Evolutionary conservation across 2,113 vertebrate species (phyloP).

Genomic region (Rafetus swinhoei): DNA sequence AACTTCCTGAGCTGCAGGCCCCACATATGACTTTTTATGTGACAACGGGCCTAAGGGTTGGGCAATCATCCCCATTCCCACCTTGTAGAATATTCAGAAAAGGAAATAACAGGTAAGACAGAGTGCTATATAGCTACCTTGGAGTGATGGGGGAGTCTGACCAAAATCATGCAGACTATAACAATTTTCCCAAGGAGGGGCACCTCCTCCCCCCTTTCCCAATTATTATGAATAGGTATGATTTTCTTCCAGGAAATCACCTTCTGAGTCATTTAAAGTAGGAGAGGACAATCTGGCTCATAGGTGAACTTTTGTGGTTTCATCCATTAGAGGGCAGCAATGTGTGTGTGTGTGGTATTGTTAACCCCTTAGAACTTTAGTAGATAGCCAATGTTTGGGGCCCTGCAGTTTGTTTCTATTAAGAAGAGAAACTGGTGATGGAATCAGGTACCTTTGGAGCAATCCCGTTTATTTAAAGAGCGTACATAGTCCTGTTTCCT

Average conservation of each 20-base stretch:
- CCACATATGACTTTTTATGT: no score
- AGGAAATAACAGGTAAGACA: background rate
- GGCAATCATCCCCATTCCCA: background rate
- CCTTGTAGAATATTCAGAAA: background rate
- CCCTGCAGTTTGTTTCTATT: background rate
- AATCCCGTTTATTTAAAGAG: background rate
- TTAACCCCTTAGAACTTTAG: background rate
- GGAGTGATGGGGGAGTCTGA: background rate
- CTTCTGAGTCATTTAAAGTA: background rate
- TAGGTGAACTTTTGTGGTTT: background rate
- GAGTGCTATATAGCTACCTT: background rate
- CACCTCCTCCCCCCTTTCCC: background rate
- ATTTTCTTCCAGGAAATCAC: background rate
- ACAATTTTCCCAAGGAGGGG: background rate
- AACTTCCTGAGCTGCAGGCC: no score
- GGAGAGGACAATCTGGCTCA: background rate
- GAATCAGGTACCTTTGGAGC: background rate
- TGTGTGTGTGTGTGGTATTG: background rate
- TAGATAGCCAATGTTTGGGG: background rate
- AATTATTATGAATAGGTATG: background rate
- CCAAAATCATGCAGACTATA: no score
- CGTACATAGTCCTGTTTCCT: background rate
- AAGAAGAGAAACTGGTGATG: background rate
- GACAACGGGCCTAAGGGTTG: background rate
- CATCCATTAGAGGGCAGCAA: background rate